Percentiles rank a stretch among this genome's conserved stretches.
phyloP scores from a whole-genome alignment of 2,113 vertebrate genomes.

The Pionites leucogaster region DNA sequence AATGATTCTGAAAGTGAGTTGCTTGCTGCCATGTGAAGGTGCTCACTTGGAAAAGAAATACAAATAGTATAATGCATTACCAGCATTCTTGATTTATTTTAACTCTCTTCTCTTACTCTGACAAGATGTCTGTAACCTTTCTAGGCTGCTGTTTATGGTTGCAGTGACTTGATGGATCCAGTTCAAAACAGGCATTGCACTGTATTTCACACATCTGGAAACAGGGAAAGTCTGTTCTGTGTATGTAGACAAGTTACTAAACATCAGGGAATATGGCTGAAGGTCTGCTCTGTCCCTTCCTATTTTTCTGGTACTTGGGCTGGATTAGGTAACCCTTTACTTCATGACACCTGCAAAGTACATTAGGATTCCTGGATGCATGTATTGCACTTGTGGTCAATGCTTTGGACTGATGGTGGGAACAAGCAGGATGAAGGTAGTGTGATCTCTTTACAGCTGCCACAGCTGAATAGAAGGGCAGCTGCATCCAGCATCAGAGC shows the following conservation, averaged over 20 bases:
- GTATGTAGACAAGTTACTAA: background rate
- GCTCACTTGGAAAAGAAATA: background rate
- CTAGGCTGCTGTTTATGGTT: background rate
- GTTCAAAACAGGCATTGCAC: background rate
- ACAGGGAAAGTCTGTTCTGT: background rate
- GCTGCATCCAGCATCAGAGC: background rate
- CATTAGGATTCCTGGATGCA: background rate
- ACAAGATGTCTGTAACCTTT: background rate
- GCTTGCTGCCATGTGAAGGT: background rate
- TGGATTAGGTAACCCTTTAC: background rate
- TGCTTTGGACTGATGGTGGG: background rate
- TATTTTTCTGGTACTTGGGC: background rate
- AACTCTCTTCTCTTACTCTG: background rate
- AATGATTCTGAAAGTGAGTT: background rate
- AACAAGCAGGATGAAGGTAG: background rate
- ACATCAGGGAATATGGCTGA: background rate
- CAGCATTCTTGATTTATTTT: background rate
- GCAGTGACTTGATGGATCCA: background rate
- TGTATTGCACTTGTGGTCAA: rapidly evolving
- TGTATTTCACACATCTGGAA: background rate
- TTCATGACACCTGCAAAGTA: background rate
- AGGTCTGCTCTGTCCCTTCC: background rate
- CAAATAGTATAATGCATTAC: background rate
- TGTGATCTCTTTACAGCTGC: background rate
- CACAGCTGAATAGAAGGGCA: background rate